Base-by-base conservation (phyloP, 1,140 invertebrate genomes). In the Pseudomyrmex sp. region DNA sequence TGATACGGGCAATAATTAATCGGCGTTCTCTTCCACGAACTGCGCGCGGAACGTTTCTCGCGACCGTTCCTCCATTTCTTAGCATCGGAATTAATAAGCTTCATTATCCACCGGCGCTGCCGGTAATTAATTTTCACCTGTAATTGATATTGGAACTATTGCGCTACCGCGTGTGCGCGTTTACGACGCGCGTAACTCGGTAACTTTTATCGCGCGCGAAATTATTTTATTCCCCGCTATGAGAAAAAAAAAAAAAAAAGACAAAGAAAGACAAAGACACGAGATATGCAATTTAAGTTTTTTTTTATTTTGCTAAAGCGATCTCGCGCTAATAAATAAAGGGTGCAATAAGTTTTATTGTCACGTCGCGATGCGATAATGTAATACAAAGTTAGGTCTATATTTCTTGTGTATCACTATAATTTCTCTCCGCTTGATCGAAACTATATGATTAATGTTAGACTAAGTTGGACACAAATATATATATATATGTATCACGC, bases 141-240 rank as follows among this genome's bases (percentile, higher is more conserved):
- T 80, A 72, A 80, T 80, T 80, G 76, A 80, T 80, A 80, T 80
- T 72, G 76, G 76, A 80, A 72, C 54, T 66, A 72, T 72, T 46
- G 66, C n/a, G 66, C 76, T 80, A 80, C 76, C 66, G 66, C 76
- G 44, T 59, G 66, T 52, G 66, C 66, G 54, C 66, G 54, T 79
- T 79, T 48, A 70, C 15, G 76, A 70, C n/a, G 65, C 54, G 66
- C 54, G 66, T 72, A 59, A 48, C 76, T 58, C 2, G 20, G 15
- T 35, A 35, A 12, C 54, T 72, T 72, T 80, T 59, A 46, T 46
- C 46, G 46, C n/a, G 12, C 10, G 50, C 35, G 35, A 35, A 35
- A 56, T 80, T 70, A 72, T 80, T 72, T 59, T 35, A 59, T 80
- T 15, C 54, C 66, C 35, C 35, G 35, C 35, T 35, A 35, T 35